Conservation (phyloP, 92 coral and sea anemone genomes). For the Palythoa caribaeorum region DNA sequence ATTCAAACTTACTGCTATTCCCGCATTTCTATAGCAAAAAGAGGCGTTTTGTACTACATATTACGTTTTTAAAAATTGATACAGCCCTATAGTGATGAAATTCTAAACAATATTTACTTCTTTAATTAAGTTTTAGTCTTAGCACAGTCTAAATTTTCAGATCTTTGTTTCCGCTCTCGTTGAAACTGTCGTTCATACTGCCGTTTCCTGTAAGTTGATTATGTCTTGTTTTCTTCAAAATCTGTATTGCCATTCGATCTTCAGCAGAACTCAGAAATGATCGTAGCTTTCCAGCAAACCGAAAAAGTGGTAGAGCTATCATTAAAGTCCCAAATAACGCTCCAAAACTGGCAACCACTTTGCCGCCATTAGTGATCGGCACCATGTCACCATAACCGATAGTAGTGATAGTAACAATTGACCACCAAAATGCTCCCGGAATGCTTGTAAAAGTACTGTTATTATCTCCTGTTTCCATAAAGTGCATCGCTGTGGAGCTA, state of each 20-base stretch:
- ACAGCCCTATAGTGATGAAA: background rate
- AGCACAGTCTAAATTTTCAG: background rate
- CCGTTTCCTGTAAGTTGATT: background rate
- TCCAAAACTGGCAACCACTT: constrained; percentile 76
- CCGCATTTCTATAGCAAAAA: background rate
- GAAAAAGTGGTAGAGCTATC: constrained; percentile 84
- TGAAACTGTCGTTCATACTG: background rate
- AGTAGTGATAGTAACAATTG: constrained; percentile 82
- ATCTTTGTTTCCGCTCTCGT: background rate
- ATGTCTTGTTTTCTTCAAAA: background rate
- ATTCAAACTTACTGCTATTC: background rate
- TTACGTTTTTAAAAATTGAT: background rate
- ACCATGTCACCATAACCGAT: constrained; percentile 91
- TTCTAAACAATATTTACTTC: background rate
- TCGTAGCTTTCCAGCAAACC: constrained; percentile 89
- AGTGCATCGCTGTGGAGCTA: constrained; percentile 78
- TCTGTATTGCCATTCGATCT: background rate
- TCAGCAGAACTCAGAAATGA: constrained; percentile 23
- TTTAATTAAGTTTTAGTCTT: background rate
- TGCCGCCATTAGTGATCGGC: constrained; percentile 71
- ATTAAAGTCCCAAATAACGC: constrained; percentile 84
- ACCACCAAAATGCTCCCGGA: constrained; percentile 94
- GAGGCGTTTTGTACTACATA: background rate
- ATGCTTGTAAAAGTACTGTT: constrained; percentile 70
- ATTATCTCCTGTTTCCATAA: constrained; percentile 62